phyloP scores from a whole-genome alignment of 2,888 invertebrate species.

The Euspilapteryx auroguttella region DNA sequence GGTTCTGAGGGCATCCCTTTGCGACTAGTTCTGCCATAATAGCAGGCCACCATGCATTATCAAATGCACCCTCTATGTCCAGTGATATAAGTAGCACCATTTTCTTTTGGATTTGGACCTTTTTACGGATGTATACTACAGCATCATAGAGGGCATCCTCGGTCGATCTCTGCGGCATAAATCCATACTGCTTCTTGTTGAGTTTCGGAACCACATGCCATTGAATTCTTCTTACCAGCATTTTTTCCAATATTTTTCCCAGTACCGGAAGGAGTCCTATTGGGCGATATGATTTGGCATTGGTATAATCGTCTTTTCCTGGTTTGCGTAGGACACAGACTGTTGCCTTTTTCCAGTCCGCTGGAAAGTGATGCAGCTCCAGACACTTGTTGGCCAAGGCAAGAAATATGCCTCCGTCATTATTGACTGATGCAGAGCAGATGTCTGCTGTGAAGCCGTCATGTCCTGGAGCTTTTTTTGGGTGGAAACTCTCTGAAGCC shows the following conservation, averaged over 20 bases:
- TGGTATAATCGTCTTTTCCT: constrained; percentile 8
- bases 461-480: constrained; percentile 10
- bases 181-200: constrained; percentile 8
- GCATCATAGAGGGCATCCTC: constrained; percentile 10
- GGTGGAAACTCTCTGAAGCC: constrained; percentile 4
- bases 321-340: constrained; percentile 7
- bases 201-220: constrained; percentile 7
- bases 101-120: constrained; percentile 5
- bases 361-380: constrained; percentile 6
- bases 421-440: constrained; percentile 1
- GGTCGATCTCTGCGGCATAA: constrained; percentile 9
- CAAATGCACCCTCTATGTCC: no score
- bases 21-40: constrained; percentile 7
- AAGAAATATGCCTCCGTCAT: constrained; percentile 1
- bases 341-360: constrained; percentile 5
- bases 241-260: constrained; percentile 7
- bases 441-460: constrained; percentile 11
- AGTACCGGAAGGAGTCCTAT: constrained; percentile 6
- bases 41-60: no score
- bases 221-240: constrained; percentile 6
- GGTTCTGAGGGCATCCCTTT: constrained; percentile 7
- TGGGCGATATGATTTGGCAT: no score
- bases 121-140: constrained; percentile 1
- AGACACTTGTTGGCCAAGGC: constrained; percentile 5
- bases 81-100: constrained; percentile 6